Conservation (phyloP, 2,888 invertebrate species). For the Sarcophaga caerulescens region DNA sequence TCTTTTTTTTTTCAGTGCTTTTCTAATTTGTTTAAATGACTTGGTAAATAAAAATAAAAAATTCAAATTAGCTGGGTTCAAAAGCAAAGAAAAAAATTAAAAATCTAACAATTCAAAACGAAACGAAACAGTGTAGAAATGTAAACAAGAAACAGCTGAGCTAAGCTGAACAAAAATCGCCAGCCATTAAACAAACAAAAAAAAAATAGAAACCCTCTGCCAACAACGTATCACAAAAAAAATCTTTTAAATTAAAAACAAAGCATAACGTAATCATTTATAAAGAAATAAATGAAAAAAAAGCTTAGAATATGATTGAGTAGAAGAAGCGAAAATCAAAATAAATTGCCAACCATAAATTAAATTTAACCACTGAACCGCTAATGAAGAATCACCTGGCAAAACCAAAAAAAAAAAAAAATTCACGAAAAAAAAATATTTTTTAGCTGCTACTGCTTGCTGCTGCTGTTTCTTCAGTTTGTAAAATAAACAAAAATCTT, state of each 20-base stretch:
- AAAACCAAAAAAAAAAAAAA: background rate
- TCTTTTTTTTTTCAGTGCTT: conserved; percentile 40
- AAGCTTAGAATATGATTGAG: too few species aligned
- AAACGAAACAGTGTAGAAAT: too few species aligned
- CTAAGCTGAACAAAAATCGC: background rate
- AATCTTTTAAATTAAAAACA: background rate
- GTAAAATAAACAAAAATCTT: background rate
- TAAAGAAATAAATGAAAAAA: background rate
- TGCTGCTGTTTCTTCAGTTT: background rate
- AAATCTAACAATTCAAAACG: too few species aligned
- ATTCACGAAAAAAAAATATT: too few species aligned
- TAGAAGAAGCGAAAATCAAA: background rate
- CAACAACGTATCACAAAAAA: background rate
- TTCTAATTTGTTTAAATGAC: conserved; percentile 19
- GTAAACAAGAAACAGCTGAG: conserved; percentile 68
- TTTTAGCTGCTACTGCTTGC: background rate
- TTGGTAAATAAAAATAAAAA: conserved; percentile 28
- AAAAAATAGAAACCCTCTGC: too few species aligned
- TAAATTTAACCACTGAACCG: conserved; percentile 37
- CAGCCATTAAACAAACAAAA: background rate
- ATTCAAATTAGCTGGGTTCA: conserved; percentile 19
- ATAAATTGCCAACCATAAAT: conserved; percentile 51
- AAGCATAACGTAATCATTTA: background rate
- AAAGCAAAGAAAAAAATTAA: background rate
- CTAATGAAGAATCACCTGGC: conserved; percentile 6